phyloP scores from a whole-genome alignment of 2,113 vertebrate genomes.

The Meles meles region DNA sequence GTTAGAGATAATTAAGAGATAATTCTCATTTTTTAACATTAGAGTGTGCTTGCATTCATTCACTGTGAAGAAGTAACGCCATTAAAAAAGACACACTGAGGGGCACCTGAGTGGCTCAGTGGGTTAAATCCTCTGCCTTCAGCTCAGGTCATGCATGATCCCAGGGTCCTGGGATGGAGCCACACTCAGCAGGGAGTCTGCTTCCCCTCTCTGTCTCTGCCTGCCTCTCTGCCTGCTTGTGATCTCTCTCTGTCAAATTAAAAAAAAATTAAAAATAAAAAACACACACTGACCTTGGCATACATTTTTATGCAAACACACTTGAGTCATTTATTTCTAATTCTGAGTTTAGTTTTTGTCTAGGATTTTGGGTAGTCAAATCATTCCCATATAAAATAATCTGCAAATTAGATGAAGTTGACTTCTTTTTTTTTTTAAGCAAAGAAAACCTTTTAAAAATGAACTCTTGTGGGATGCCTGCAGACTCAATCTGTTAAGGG shows the following conservation, averaged over 20 bases:
- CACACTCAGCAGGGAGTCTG: too few relatives aligned
- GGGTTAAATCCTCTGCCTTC: too few relatives aligned
- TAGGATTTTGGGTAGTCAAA: not conserved
- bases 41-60: not conserved
- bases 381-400: not conserved
- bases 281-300: not conserved
- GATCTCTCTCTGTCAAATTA: too few relatives aligned
- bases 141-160: too few relatives aligned
- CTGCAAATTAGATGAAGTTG: not conserved
- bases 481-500: not conserved
- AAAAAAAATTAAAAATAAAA: too few relatives aligned
- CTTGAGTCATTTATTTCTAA: constrained; percentile 12
- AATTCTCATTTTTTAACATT: not conserved
- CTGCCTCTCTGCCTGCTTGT: too few relatives aligned
- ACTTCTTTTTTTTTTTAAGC: not conserved
- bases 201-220: too few relatives aligned
- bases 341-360: not conserved
- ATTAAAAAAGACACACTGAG: not conserved
- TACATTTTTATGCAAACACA: not conserved
- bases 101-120: too few relatives aligned
- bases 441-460: not conserved
- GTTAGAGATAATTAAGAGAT: not conserved
- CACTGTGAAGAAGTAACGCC: not conserved
- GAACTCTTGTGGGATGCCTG: not conserved
- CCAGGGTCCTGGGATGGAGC: too few relatives aligned